These are phyloP conservation scores for Chalcosyrphus nemorum DNA, from an alignment of 2,888 invertebrate species.

Conservation along the genomic window DNA sequence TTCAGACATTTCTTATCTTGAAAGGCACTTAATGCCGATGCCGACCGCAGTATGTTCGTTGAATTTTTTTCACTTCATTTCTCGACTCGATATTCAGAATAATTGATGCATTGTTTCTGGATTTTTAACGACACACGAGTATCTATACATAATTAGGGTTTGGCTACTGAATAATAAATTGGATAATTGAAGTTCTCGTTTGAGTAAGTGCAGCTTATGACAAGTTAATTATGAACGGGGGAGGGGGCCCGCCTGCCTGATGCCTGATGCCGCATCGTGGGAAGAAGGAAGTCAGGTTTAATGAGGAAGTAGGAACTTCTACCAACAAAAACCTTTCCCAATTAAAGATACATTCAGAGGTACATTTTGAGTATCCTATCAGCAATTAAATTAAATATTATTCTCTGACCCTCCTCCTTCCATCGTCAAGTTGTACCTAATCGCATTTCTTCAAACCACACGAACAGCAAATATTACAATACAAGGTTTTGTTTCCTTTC, in stretches of 20 bases:
- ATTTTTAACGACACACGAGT: not conserved
- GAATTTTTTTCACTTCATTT: not conserved
- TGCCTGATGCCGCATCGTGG: no score
- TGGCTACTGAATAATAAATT: slow-evolving; percentile 7
- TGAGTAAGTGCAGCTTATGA: not conserved
- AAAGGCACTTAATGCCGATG: slow-evolving; percentile 34
- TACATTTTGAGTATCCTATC: not conserved
- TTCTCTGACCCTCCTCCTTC: not conserved
- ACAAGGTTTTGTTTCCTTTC: slow-evolving; percentile 13
- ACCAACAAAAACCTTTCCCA: no score
- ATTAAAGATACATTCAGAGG: no score
- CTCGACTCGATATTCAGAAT: slow-evolving; percentile 35
- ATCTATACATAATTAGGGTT: slow-evolving; percentile 38
- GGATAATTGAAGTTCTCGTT: slow-evolving; percentile 27
- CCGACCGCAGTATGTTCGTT: not conserved
- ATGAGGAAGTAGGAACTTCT: not conserved
- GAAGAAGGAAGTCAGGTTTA: not conserved
- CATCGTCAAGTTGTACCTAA: not conserved
- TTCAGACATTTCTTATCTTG: slow-evolving; percentile 40
- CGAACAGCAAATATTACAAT: slow-evolving; percentile 49
- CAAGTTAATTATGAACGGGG: not conserved
- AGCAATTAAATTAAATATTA: not conserved
- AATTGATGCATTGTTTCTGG: slow-evolving; percentile 33
- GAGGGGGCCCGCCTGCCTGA: no score
- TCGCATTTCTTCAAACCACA: slow-evolving; percentile 42